Percentiles rank a stretch among this genome's conserved stretches.
Conservation (phyloP, 1,140 invertebrate genomes). For the Drosophila rufa region DNA sequence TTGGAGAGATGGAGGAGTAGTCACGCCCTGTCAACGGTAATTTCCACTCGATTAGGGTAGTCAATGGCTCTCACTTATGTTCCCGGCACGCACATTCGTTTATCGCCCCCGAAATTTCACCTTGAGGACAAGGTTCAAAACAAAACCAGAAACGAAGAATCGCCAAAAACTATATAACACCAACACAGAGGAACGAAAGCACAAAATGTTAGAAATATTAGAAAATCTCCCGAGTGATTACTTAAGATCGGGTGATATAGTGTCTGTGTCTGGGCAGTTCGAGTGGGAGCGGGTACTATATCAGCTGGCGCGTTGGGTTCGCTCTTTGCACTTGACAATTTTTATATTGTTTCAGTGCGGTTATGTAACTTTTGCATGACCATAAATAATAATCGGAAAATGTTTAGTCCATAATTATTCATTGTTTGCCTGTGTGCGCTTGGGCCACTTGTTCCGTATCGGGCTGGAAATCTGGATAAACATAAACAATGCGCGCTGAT, state of each 20-base stretch:
- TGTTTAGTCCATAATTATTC: conserved; percentile 32
- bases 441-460: conserved; percentile 15
- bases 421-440: conserved; percentile 3
- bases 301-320: conserved; percentile 38
- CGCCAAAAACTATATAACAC: conserved; percentile 8
- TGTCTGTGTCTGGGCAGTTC: conserved; percentile 26
- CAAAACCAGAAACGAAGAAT: conserved; percentile 46
- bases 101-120: conserved; percentile 63
- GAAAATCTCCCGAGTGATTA: conserved; percentile 50
- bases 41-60: conserved; percentile 44
- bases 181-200: conserved; percentile 15
- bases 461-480: conserved; percentile 50
- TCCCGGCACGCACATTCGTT: conserved; percentile 19
- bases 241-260: conserved; percentile 63
- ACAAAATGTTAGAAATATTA: conserved; percentile 26
- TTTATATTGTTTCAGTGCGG: conserved; percentile 35
- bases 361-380: conserved; percentile 68
- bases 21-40: not conserved
- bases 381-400: conserved; percentile 35
- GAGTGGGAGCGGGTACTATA: conserved; percentile 32
- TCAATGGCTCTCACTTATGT: conserved; percentile 24
- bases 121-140: conserved; percentile 71
- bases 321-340: conserved; percentile 58
- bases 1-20: not conserved
- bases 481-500: conserved; percentile 74